phyloP scores from a whole-genome alignment of 2,113 vertebrate genomes.

The Gallinago jamesoni region DNA sequence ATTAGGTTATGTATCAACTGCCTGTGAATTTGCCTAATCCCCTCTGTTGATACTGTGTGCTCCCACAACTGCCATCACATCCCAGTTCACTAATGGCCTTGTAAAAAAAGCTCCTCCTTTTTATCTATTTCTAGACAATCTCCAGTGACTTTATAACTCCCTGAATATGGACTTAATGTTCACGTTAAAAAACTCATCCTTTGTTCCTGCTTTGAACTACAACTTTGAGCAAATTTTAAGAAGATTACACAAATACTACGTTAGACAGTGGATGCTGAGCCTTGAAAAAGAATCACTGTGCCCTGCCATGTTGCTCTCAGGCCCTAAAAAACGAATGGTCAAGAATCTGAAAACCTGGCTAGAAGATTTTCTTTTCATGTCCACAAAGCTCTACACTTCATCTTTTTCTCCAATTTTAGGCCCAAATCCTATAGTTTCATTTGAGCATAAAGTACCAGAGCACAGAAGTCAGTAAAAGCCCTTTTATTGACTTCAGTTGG shows the following conservation, averaged over 20 bases:
- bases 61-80: neutral
- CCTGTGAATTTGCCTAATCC: neutral
- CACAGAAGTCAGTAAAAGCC: neutral
- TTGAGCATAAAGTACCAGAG: slow-evolving; percentile 9
- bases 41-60: neutral
- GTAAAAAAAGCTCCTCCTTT: neutral
- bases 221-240: neutral
- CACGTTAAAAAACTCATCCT: neutral
- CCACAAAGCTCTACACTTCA: neutral
- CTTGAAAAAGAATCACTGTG: neutral
- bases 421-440: neutral
- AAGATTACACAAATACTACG: neutral
- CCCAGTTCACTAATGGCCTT: neutral
- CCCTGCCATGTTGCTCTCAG: neutral
- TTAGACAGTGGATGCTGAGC: neutral
- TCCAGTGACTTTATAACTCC: neutral
- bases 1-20: neutral
- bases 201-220: neutral
- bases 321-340: neutral
- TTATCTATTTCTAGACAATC: neutral
- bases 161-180: neutral
- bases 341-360: neutral
- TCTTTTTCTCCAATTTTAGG: neutral
- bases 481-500: slow-evolving; percentile 33
- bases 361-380: neutral